These are phyloP conservation scores for Alfaro cultratus DNA, from an alignment of 2,797 vertebrate species.

Conservation along the genomic window DNA sequence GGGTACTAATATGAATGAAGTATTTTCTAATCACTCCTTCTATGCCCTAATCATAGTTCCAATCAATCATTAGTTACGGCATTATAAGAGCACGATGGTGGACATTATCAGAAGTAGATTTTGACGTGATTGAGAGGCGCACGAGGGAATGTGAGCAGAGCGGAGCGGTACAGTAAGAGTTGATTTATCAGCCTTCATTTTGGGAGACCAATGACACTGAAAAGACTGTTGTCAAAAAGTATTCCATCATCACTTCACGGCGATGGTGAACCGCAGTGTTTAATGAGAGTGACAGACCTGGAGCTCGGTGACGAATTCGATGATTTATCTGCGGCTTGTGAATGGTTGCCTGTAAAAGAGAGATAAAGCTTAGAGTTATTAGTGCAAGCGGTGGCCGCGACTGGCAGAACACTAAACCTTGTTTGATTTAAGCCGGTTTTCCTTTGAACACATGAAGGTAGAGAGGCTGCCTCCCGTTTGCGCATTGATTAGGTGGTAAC, in stretches of 20 bases:
- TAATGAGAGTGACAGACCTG: slow-evolving; percentile 55
- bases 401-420: slow-evolving; percentile 39
- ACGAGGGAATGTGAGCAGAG: slow-evolving; percentile 36
- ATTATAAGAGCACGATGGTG: slow-evolving; percentile 38
- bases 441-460: slow-evolving; percentile 50
- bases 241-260: slow-evolving; percentile 54
- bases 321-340: slow-evolving; percentile 59
- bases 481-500: slow-evolving; percentile 72
- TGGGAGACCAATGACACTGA: slow-evolving; percentile 41
- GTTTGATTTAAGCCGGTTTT: slow-evolving; percentile 61
- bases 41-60: slow-evolving; percentile 54
- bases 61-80: slow-evolving; percentile 65
- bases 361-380: slow-evolving; percentile 45
- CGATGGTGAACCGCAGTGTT: slow-evolving; percentile 47
- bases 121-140: slow-evolving; percentile 54
- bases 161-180: slow-evolving; percentile 19
- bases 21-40: slow-evolving; percentile 74
- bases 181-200: slow-evolving; percentile 58
- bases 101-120: slow-evolving; percentile 60
- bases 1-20: slow-evolving; percentile 75
- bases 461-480: slow-evolving; percentile 46
- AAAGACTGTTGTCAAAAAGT: slow-evolving; percentile 48
- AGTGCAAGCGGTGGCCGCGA: slow-evolving; percentile 33
- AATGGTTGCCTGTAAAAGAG: slow-evolving; percentile 44
- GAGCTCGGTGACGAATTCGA: slow-evolving; percentile 46